Evolutionary conservation across 2,888 invertebrate genomes (phyloP).

Genomic region (Tetheella fluctuosa): DNA sequence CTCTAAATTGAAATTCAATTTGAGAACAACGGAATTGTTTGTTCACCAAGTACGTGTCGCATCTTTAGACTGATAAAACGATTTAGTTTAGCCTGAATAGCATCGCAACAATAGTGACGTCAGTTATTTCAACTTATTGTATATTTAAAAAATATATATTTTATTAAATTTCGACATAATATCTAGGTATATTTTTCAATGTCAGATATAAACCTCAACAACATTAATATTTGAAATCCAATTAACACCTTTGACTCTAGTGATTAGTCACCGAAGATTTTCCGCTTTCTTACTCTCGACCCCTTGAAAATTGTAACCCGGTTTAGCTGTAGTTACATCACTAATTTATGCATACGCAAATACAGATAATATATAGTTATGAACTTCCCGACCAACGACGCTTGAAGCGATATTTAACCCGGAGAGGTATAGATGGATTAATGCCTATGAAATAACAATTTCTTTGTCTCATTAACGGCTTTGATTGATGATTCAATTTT

Average conservation of each 20-base stretch:
- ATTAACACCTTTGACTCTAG: background rate
- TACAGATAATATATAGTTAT: background rate
- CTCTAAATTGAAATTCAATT: background rate
- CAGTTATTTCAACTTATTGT: too few relatives aligned
- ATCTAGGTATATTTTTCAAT: too few relatives aligned
- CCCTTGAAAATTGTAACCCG: background rate
- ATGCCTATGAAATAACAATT: background rate
- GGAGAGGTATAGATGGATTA: background rate
- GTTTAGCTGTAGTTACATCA: constrained; percentile 5
- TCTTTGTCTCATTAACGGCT: background rate
- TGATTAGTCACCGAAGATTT: background rate
- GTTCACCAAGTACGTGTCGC: background rate
- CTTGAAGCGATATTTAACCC: background rate
- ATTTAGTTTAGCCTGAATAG: background rate
- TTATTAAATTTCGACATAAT: too few relatives aligned
- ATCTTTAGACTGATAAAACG: background rate
- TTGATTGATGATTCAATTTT: background rate
- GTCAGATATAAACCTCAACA: background rate
- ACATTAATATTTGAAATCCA: background rate
- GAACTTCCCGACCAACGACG: background rate
- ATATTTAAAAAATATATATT: too few relatives aligned
- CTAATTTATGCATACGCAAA: background rate
- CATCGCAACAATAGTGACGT: too few relatives aligned
- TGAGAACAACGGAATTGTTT: background rate
- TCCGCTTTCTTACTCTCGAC: constrained; percentile 1